Conservation (phyloP, 2,113 vertebrate species). For the Phocoena sinus region DNA sequence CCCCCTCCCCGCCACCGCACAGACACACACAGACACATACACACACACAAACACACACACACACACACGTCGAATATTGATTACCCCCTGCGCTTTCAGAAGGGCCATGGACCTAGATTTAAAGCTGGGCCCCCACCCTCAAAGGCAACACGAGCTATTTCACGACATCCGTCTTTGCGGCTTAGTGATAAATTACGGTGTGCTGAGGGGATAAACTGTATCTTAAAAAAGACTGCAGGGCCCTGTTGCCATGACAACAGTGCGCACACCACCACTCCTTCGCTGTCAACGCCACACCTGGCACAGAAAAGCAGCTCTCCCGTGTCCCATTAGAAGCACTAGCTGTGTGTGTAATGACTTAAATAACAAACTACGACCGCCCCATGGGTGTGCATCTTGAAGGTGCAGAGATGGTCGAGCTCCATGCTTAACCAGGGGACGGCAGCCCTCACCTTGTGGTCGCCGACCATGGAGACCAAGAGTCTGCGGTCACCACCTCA, state of each 20-base stretch:
- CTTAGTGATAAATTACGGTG: constrained; percentile 88
- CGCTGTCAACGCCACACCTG: constrained; percentile 86
- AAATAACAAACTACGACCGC: constrained; percentile 18
- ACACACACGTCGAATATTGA: background rate
- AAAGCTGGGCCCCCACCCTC: constrained; percentile 80
- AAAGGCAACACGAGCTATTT: constrained; percentile 82
- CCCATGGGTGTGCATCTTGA: background rate
- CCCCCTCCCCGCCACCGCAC: background rate
- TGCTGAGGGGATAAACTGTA: constrained; percentile 87
- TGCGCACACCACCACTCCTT: constrained; percentile 84
- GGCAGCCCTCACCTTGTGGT: background rate
- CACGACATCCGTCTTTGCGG: constrained; percentile 80
- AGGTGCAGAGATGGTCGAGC: background rate
- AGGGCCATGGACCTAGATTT: constrained; percentile 80
- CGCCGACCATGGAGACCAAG: background rate
- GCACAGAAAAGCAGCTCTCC: constrained; percentile 69
- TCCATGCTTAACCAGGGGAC: background rate
- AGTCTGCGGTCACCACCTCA: background rate
- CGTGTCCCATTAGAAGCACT: constrained; percentile 56
- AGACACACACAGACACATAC: no score
- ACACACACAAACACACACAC: background rate
- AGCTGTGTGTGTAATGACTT: constrained; percentile 48
- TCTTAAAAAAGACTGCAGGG: constrained; percentile 82
- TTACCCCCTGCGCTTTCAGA: constrained; percentile 60
- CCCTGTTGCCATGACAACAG: constrained; percentile 89